Percentiles rank a stretch among this genome's conserved stretches.
phyloP scores from a whole-genome alignment of 2,113 vertebrate genomes.

The Apus apus region DNA sequence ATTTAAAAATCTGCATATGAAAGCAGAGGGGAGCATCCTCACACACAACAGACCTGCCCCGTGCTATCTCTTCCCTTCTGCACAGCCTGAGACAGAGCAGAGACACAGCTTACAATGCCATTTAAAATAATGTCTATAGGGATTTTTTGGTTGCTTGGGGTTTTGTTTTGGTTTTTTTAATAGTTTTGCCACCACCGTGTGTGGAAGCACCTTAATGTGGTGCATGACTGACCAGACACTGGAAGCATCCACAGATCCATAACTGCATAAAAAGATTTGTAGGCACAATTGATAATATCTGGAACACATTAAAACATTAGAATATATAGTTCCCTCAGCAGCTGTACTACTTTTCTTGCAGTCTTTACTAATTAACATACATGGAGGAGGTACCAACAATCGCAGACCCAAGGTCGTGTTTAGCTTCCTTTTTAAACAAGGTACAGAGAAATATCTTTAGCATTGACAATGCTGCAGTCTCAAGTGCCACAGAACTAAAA shows the following conservation, averaged over 20 bases:
- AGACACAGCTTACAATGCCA: background rate
- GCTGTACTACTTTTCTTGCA: slow-evolving; percentile 56
- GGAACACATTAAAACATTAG: slow-evolving; percentile 51
- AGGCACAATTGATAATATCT: slow-evolving; percentile 32
- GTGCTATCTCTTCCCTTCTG: background rate
- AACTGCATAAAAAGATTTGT: background rate
- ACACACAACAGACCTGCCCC: background rate
- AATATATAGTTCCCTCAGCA: slow-evolving; percentile 53
- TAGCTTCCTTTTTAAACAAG: slow-evolving; percentile 17
- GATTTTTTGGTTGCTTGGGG: background rate
- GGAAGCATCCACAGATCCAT: background rate
- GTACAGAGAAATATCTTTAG: background rate
- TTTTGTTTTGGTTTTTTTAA: background rate
- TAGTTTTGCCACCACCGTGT: background rate
- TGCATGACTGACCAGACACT: background rate
- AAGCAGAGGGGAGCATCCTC: slow-evolving; percentile 2
- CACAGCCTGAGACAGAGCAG: background rate
- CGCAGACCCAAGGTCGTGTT: background rate
- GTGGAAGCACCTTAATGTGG: background rate
- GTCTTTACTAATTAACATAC: slow-evolving; percentile 54
- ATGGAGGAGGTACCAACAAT: slow-evolving; percentile 21
- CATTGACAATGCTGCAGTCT: background rate
- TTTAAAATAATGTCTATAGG: background rate
- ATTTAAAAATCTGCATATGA: slow-evolving; percentile 30
- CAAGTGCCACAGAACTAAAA: background rate